These are phyloP conservation scores for Pseudopipra pipra DNA, from an alignment of 2,113 vertebrate species.

Conservation along the genomic window DNA sequence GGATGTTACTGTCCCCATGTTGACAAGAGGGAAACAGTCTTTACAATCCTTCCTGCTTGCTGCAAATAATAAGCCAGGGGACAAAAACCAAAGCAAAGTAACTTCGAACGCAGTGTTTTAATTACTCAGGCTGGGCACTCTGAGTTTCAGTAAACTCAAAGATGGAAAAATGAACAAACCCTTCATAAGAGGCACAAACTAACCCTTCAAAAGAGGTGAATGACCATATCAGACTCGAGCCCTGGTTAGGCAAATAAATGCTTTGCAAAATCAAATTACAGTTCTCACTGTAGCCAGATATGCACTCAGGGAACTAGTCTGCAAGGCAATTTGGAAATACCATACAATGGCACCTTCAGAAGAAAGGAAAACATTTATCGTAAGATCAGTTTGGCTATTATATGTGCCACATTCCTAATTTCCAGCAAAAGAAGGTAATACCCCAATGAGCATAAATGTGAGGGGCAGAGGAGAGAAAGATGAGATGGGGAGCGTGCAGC, in stretches of 20 bases:
- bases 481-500: rapidly evolving
- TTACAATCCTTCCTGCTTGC: not conserved
- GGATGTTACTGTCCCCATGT: rapidly evolving
- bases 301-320: not conserved
- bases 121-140: not conserved
- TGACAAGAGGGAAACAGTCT: not conserved
- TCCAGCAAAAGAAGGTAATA: not conserved
- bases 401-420: not conserved
- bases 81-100: not conserved
- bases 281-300: not conserved
- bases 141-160: not conserved
- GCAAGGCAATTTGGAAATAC: not conserved
- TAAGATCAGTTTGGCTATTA: not conserved
- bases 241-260: not conserved
- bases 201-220: not conserved
- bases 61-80: not conserved
- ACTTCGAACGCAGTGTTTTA: not conserved
- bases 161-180: not conserved
- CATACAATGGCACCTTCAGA: rapidly evolving
- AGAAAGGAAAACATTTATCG: not conserved
- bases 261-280: not conserved
- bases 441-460: not conserved
- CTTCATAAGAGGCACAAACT: not conserved
- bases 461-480: not conserved
- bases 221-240: not conserved